phyloP scores from a whole-genome alignment of 1,140 invertebrate species.

The Cylas formicarius region DNA sequence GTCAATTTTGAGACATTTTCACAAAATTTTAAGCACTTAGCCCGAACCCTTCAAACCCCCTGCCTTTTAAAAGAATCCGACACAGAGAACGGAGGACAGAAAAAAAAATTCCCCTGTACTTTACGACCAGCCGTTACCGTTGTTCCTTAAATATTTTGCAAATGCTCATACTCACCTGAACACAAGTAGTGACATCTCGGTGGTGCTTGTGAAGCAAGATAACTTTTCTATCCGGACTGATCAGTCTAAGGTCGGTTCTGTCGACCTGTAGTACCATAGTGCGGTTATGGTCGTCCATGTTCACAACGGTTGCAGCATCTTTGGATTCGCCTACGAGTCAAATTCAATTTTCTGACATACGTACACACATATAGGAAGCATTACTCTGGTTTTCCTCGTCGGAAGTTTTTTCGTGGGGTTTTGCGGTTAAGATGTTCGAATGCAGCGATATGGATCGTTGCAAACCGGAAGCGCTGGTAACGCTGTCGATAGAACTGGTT shows the following conservation, averaged over 20 bases:
- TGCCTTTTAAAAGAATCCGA: no score
- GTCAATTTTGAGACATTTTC: no score
- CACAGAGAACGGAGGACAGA: no score
- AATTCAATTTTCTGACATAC: no score
- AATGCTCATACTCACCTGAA: conserved; percentile 57
- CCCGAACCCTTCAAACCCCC: no score
- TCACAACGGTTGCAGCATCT: no score
- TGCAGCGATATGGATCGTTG: conserved; percentile 12
- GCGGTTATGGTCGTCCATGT: conserved; percentile 65
- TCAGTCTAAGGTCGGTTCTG: conserved; percentile 76
- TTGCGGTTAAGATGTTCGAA: conserved; percentile 5
- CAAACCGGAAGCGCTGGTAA: conserved; percentile 1
- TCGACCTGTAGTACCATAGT: conserved; percentile 91
- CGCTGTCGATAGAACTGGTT: conserved; percentile 7
- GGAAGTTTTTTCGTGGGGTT: conserved; percentile 3
- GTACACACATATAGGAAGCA: no score
- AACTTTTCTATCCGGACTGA: conserved; percentile 86
- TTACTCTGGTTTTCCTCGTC: no score
- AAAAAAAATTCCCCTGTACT: no score
- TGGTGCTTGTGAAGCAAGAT: conserved; percentile 80
- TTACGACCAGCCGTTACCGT: no score
- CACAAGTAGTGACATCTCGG: conserved; percentile 80
- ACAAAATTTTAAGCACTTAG: no score
- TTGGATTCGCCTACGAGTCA: no score
- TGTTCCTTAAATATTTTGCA: not conserved